These are phyloP conservation scores for Dicerorhinus sumatrensis DNA, from an alignment of 2,113 vertebrate genomes.

Conservation along the genomic window DNA sequence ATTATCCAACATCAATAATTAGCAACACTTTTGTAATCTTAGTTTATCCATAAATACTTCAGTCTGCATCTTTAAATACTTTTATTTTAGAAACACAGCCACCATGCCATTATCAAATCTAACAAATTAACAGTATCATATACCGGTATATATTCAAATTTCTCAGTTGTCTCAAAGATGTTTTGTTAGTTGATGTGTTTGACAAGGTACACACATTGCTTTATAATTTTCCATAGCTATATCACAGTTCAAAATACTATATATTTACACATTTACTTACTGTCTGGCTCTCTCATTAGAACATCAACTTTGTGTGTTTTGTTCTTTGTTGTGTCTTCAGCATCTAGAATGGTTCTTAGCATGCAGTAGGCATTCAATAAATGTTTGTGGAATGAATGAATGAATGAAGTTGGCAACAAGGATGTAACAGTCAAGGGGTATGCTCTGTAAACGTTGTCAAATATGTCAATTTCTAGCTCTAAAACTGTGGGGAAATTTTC, in stretches of 20 bases:
- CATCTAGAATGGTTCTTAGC: neutral
- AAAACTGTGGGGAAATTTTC: neutral
- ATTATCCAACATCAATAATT: neutral
- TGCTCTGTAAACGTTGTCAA: neutral
- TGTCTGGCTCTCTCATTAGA: neutral
- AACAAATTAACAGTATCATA: neutral
- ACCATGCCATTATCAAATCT: neutral
- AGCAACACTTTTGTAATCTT: neutral
- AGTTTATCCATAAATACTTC: neutral
- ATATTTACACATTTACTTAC: neutral
- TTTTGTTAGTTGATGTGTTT: neutral
- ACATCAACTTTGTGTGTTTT: neutral
- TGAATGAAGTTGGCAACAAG: neutral
- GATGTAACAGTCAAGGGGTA: neutral
- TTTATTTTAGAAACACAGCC: neutral
- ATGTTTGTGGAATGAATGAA: neutral
- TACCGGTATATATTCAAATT: neutral
- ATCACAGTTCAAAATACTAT: neutral
- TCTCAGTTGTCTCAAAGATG: neutral
- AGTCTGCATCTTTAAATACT: neutral
- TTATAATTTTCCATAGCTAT: neutral
- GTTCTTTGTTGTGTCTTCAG: neutral
- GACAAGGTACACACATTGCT: neutral
- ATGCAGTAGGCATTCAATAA: neutral
- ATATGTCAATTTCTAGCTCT: neutral